Evolutionary conservation across 2,113 vertebrate genomes (phyloP), one percentile per base, ranked within the genome.

Genomic region (Lonchura striata): DNA sequence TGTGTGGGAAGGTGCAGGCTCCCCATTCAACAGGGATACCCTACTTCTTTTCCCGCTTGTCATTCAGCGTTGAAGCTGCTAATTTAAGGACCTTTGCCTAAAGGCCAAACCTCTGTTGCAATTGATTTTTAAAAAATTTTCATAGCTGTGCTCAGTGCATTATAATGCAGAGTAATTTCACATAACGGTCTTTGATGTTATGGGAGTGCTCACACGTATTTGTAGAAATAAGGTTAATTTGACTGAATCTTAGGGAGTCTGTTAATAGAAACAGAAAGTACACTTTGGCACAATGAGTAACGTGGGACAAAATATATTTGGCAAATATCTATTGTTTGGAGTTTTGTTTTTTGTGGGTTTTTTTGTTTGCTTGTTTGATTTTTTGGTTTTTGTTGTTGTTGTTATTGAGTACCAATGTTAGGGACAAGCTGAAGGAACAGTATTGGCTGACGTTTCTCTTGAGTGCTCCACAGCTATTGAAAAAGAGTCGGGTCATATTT

Each of bases 1-100:
- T 16, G 8, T 4, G 39, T 22, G 65, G 85, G 69, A 82, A 90
- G 92, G 79, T 64, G 65, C 59, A 18, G 13, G n/a, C 15, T 53
- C 35, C 54, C 35, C 3, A 2, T 68, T 78, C 64, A 47, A 50
- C 61, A 50, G 88, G 25, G 54, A 12, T 85, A 75, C 50, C 64
- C 76, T 44, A 8, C 53, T 95, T 93, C 42, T 75, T 82, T 82
- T 91, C 61, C 41, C 30, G 2, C 23, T 61, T 69, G 50, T 75
- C 49, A 41, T 91, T 79, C 75, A 39, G 41, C 56, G 44, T 5
- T 56, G 72, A 82, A 84, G 72, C 83, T 82, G 77, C 75, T 92
- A 50, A 89, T 93, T 93, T 85, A 85, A 59, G 77, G 81, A 81
- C 64, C 63, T 83, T 92, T 80, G 76, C 76, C 82, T 82, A 75